phyloP scores from a whole-genome alignment of 92 coral and sea anemone species.

The Bergia puertoricense region DNA sequence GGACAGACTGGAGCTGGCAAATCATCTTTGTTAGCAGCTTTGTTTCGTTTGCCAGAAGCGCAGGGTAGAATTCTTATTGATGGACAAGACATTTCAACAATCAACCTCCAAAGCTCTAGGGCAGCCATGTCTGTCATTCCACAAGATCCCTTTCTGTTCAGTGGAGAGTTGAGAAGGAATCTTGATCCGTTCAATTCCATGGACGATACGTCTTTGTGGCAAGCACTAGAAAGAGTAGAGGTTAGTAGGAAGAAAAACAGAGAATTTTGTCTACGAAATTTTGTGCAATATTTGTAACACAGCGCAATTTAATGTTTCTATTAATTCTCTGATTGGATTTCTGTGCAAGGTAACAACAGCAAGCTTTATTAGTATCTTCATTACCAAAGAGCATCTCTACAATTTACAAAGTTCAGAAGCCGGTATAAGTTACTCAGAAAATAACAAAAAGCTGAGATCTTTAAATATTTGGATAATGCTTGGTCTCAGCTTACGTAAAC shows the following conservation, averaged over 20 bases:
- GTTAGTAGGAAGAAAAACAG: neutral
- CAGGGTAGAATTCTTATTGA: constrained; percentile 21
- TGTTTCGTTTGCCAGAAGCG: constrained; percentile 37
- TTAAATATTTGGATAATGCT: no score
- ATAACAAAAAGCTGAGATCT: no score
- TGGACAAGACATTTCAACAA: constrained; percentile 20
- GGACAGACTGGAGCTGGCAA: constrained; percentile 38
- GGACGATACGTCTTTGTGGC: constrained; percentile 21
- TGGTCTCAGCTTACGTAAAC: no score
- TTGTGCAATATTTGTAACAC: no score
- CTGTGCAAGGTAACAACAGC: no score
- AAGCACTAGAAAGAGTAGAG: constrained; percentile 36
- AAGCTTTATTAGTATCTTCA: no score
- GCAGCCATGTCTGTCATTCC: constrained; percentile 42
- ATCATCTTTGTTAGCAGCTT: constrained; percentile 32
- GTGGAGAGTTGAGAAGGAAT: constrained; percentile 29
- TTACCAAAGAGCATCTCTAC: no score
- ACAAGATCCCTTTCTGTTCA: constrained; percentile 37
- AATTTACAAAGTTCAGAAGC: no score
- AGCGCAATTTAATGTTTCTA: no score
- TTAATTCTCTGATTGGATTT: no score
- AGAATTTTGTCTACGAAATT: no score
- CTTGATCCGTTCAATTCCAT: constrained; percentile 6
- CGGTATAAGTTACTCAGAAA: no score
- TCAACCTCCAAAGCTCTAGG: constrained; percentile 23